A percentile compares a stretch with the other conserved stretches of the same genome.
phyloP scores from a whole-genome alignment of 2,797 vertebrate genomes.

The Carcharodon carcharias region DNA sequence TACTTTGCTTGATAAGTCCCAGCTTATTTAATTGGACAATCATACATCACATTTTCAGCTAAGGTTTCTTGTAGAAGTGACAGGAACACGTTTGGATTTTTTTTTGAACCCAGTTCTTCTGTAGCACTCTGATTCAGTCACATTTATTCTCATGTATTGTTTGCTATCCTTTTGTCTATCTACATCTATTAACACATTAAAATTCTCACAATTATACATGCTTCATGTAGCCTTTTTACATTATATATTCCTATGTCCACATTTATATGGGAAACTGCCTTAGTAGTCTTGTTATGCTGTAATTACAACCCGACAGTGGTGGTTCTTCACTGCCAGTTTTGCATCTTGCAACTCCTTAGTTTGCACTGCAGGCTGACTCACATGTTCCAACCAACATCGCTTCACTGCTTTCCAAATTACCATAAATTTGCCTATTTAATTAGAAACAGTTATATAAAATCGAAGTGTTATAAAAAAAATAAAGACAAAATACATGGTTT shows the following conservation, averaged over 20 bases:
- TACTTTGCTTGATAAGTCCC: neutral
- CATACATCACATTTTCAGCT: neutral
- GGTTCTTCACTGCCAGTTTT: neutral
- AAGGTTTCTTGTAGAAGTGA: neutral
- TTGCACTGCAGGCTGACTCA: neutral
- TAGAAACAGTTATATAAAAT: neutral
- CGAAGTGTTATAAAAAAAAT: neutral
- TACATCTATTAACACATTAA: neutral
- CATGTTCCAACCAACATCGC: neutral
- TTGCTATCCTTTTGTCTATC: neutral
- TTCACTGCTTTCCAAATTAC: neutral
- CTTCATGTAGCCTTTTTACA: neutral
- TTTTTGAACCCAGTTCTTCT: neutral
- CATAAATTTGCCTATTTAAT: neutral
- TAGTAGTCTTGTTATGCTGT: neutral
- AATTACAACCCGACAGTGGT: neutral
- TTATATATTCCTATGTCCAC: neutral
- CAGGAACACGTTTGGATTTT: neutral
- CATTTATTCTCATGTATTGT: neutral
- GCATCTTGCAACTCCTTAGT: neutral
- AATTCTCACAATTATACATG: neutral
- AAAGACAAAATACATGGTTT: neutral
- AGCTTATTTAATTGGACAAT: neutral
- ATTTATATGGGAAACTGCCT: neutral
- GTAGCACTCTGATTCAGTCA: neutral